These are phyloP conservation scores for Latrodectus elegans DNA, from an alignment of 2,888 invertebrate genomes.

Conservation along the genomic window DNA sequence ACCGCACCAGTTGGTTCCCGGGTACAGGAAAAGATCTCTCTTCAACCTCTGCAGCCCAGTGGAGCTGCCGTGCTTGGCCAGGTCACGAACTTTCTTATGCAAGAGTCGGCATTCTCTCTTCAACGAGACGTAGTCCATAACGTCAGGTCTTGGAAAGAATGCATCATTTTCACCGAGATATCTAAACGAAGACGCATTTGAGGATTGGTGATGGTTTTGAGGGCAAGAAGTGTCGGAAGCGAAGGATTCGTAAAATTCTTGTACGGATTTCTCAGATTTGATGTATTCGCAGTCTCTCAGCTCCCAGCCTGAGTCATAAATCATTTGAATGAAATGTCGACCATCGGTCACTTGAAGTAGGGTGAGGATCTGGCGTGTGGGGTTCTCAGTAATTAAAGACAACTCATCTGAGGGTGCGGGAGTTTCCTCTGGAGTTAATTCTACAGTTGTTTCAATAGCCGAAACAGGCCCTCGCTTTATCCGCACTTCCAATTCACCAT, in stretches of 20 bases:
- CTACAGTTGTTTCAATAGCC: constrained; percentile 81
- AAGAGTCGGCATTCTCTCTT: constrained; percentile 58
- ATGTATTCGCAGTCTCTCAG: constrained; percentile 83
- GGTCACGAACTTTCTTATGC: constrained; percentile 54
- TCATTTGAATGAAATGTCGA: constrained; percentile 82
- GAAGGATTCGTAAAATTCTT: constrained; percentile 45
- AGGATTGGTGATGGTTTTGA: constrained; percentile 10
- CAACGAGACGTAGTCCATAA: constrained; percentile 61
- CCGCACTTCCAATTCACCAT: constrained; percentile 83
- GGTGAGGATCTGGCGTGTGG: constrained; percentile 76
- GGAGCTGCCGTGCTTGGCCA: constrained; percentile 12
- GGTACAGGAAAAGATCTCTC: constrained; percentile 84
- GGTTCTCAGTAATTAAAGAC: constrained; percentile 3
- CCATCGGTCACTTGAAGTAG: constrained; percentile 83
- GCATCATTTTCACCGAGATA: neutral
- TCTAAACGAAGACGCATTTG: constrained; percentile 9
- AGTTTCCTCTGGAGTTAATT: constrained; percentile 2
- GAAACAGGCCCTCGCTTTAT: constrained; percentile 81
- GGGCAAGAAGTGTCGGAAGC: constrained; percentile 42
- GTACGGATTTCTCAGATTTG: constrained; percentile 38
- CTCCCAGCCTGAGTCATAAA: constrained; percentile 80
- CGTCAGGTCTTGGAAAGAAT: constrained; percentile 10
- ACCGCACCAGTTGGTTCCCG: constrained; percentile 96
- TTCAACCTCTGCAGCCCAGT: constrained; percentile 75
- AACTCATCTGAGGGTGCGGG: neutral